Evolutionary conservation across 1,140 invertebrate genomes (phyloP).

Genomic region (Ceratoteleas bidentatus): DNA sequence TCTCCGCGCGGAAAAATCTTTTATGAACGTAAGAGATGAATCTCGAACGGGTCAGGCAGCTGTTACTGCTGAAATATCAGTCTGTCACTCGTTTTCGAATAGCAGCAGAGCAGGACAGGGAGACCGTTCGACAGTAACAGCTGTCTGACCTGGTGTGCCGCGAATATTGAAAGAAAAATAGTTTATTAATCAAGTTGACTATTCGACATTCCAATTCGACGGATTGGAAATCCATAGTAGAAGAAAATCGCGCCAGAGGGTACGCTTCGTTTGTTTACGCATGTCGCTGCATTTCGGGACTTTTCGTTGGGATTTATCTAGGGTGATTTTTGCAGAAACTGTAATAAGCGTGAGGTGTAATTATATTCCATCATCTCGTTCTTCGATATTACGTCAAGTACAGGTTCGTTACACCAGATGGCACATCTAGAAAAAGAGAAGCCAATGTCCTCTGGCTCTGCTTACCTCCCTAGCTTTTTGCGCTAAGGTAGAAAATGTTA

Average conservation of each 20-base stretch:
- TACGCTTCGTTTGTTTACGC: no score
- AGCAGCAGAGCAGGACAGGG: constrained; percentile 42
- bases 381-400: no score
- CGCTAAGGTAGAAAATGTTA: no score
- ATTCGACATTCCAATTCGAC: constrained; percentile 59
- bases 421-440: no score
- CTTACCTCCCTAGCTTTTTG: no score
- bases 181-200: constrained; percentile 68
- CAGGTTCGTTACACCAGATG: no score
- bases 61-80: constrained; percentile 68
- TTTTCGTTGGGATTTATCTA: no score
- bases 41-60: constrained; percentile 66
- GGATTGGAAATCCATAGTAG: constrained; percentile 51
- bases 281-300: no score
- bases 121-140: constrained; percentile 63
- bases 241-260: constrained; percentile 17
- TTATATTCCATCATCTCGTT: no score
- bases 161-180: constrained; percentile 67
- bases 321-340: no score
- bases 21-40: constrained; percentile 57
- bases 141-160: constrained; percentile 62
- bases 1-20: constrained; percentile 34
- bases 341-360: no score
- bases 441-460: no score
- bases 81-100: constrained; percentile 68